Evolutionary conservation across 30 jellyfish, hydroid and myxozoan species (phyloP).

Genomic region (Aurelia sp.): DNA sequence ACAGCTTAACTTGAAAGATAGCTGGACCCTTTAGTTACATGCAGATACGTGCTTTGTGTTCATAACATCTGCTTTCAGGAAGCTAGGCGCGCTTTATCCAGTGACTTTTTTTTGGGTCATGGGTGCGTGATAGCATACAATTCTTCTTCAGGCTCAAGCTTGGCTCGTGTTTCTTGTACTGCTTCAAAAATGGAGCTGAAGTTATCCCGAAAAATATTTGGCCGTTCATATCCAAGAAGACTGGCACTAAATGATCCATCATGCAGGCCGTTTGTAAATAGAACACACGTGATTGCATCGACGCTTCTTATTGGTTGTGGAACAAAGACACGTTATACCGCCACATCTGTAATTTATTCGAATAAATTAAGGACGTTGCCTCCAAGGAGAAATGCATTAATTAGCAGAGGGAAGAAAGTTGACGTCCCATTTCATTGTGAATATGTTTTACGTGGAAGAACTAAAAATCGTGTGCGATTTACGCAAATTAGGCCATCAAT

Average conservation of each 20-base stretch:
- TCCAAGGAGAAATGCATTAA: slow-evolving; percentile 56
- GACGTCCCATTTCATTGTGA: slow-evolving; percentile 87
- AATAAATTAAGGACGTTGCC: slow-evolving; percentile 67
- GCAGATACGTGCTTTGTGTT: too few relatives aligned
- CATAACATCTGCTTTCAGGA: too few relatives aligned
- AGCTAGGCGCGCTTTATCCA: too few relatives aligned
- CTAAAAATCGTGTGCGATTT: slow-evolving; percentile 40
- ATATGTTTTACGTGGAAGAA: slow-evolving; percentile 24
- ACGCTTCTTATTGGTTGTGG: slow-evolving; percentile 88
- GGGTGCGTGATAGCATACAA: too few relatives aligned
- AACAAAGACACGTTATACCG: slow-evolving; percentile 57
- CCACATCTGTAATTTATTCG: slow-evolving; percentile 70
- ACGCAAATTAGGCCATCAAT: slow-evolving; percentile 27
- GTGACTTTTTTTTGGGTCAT: too few relatives aligned
- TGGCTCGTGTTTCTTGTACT: slow-evolving; percentile 68
- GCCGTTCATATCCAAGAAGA: slow-evolving; percentile 41
- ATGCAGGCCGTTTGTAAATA: slow-evolving; percentile 76
- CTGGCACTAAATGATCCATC: slow-evolving; percentile 72
- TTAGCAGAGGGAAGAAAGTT: slow-evolving; percentile 64
- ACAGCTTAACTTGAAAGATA: too few relatives aligned
- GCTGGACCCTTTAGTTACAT: too few relatives aligned
- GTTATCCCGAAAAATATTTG: slow-evolving; percentile 54
- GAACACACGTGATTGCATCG: slow-evolving; percentile 68
- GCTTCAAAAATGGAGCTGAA: slow-evolving; percentile 50
- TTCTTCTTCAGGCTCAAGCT: slow-evolving; percentile 4